Evolutionary conservation across 1,140 invertebrate genomes (phyloP).

Genomic region (Rhopalosiphum maidis): DNA sequence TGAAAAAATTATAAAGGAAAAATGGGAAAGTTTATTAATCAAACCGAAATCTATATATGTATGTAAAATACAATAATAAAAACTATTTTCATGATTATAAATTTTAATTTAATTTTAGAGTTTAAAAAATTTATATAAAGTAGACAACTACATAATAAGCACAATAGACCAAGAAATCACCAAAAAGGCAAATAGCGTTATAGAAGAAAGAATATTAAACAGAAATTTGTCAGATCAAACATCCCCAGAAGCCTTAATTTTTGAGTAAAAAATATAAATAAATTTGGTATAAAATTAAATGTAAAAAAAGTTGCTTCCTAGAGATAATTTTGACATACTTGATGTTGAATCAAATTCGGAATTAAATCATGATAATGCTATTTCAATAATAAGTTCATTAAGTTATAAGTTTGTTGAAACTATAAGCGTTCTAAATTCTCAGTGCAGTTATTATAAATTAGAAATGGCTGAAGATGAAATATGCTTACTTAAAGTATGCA

Average conservation of each 20-base stretch:
- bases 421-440: slow-evolving; percentile 23
- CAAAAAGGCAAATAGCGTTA: slow-evolving; percentile 24
- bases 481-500: slow-evolving; percentile 55
- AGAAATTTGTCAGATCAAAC: too few species aligned
- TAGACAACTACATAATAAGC: slow-evolving; percentile 28
- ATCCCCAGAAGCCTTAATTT: neutral
- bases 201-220: neutral
- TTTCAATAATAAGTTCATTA: neutral
- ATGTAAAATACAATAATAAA: neutral
- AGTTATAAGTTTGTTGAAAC: slow-evolving; percentile 26
- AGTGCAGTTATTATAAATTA: slow-evolving; percentile 46
- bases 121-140: slow-evolving; percentile 33
- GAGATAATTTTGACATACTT: neutral
- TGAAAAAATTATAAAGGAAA: slow-evolving; percentile 51
- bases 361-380: neutral
- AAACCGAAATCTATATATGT: slow-evolving; percentile 58
- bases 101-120: slow-evolving; percentile 3
- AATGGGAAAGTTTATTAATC: slow-evolving; percentile 56
- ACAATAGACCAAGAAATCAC: neutral
- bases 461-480: slow-evolving; percentile 54
- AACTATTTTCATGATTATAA: neutral
- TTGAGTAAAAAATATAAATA: neutral
- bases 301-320: neutral
- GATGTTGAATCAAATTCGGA: neutral
- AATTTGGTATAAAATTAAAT: neutral